phyloP scores from a whole-genome alignment of 2,113 vertebrate species.

The Hippopotamus amphibius region DNA sequence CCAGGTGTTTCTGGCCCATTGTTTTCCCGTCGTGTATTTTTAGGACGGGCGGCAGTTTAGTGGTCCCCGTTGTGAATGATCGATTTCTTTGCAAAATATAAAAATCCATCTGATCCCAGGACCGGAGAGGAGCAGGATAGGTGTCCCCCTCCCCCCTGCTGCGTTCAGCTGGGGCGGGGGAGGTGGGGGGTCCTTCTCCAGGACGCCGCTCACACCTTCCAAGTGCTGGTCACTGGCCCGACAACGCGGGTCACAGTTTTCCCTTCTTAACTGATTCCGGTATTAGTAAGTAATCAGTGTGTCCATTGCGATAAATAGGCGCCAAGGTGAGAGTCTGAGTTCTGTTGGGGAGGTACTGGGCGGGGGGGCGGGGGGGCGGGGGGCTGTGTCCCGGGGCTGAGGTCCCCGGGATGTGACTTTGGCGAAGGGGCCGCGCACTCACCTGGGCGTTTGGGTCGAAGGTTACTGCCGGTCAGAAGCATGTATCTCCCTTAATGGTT shows the following conservation, averaged over 20 bases:
- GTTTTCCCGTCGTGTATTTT: not conserved
- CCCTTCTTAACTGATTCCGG: not conserved
- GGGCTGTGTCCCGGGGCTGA: not conserved
- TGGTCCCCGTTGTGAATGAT: not conserved
- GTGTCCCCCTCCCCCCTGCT: not conserved
- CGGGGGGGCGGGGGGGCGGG: too few relatives aligned
- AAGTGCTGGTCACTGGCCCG: not conserved
- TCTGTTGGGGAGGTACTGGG: too few relatives aligned
- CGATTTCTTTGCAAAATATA: not conserved
- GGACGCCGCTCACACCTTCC: not conserved
- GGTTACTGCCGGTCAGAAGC: not conserved
- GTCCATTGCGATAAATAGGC: not conserved
- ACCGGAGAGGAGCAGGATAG: not conserved
- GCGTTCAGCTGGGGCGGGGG: not conserved
- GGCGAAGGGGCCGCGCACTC: not conserved
- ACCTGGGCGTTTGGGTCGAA: not conserved
- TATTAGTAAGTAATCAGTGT: not conserved
- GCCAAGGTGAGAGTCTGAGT: too few relatives aligned
- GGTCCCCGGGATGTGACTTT: not conserved
- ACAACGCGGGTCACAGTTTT: not conserved
- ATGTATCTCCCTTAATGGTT: not conserved
- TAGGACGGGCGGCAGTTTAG: not conserved
- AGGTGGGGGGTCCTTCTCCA: fast-evolving
- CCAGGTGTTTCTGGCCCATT: not conserved
- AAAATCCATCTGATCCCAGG: not conserved